Conservation (phyloP, 2,797 vertebrate genomes). For the Chromis chromis region DNA sequence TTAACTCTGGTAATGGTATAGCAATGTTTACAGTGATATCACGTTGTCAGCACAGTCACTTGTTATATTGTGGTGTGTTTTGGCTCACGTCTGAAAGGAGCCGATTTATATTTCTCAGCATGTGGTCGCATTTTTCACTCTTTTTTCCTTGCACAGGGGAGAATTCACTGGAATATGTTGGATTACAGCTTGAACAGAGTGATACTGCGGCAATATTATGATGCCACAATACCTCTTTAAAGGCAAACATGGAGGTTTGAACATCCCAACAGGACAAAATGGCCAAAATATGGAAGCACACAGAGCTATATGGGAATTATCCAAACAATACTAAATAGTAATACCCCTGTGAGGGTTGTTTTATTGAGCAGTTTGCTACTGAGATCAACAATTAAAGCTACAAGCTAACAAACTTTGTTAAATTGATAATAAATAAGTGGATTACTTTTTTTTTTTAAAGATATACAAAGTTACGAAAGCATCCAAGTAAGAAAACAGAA, state of each 20-base stretch:
- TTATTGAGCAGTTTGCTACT: neutral
- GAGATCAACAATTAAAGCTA: neutral
- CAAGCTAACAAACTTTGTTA: neutral
- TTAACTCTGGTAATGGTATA: slow-evolving; percentile 11
- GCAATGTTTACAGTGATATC: slow-evolving; percentile 27
- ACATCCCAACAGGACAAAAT: neutral
- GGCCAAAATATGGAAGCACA: neutral
- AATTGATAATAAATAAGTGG: neutral
- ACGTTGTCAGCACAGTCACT: slow-evolving; percentile 16
- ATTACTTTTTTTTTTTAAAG: neutral
- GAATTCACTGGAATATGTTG: neutral
- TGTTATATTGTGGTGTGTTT: slow-evolving; percentile 37
- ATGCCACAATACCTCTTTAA: neutral
- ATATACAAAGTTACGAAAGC: neutral
- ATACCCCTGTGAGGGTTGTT: neutral
- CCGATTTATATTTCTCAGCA: slow-evolving; percentile 48
- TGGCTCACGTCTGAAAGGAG: slow-evolving; percentile 31
- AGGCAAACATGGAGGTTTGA: neutral
- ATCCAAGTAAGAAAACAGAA: neutral
- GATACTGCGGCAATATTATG: neutral
- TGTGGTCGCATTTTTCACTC: slow-evolving; percentile 43
- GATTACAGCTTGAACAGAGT: neutral
- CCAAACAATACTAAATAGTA: too few relatives aligned
- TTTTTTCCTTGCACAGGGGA: neutral
- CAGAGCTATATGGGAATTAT: neutral